These are phyloP conservation scores for Corythornis cristatus DNA, from an alignment of 2,113 vertebrate genomes.

Conservation along the genomic window DNA sequence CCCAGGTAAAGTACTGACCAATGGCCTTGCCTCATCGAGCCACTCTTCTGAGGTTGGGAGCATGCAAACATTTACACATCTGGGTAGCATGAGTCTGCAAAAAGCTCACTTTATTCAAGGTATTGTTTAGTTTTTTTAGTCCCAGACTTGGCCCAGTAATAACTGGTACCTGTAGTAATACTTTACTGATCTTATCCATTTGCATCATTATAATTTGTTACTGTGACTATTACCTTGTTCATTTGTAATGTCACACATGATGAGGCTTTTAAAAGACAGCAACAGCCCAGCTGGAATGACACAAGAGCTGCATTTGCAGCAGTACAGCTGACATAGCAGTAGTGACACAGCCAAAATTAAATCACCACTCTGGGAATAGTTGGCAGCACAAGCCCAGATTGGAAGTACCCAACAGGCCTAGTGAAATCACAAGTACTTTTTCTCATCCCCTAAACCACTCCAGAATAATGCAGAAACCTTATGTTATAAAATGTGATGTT, in stretches of 20 bases:
- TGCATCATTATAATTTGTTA: not conserved
- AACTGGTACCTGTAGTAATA: not conserved
- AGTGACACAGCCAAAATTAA: constrained; percentile 42
- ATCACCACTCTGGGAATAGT: not conserved
- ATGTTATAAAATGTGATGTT: not conserved
- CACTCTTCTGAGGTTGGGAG: fast-evolving
- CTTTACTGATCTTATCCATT: not conserved
- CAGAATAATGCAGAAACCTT: not conserved
- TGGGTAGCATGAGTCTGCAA: not conserved
- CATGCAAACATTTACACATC: not conserved
- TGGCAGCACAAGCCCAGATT: not conserved
- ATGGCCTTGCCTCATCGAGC: not conserved
- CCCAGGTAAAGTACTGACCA: not conserved
- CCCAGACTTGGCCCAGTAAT: not conserved
- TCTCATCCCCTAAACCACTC: not conserved
- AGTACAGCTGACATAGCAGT: constrained; percentile 23
- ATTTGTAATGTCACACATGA: not conserved
- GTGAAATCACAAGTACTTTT: not conserved
- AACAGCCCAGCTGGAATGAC: not conserved
- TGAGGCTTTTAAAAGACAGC: constrained; percentile 53
- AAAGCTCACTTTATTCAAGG: not conserved
- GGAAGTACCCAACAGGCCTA: not conserved
- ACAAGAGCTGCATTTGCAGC: not conserved
- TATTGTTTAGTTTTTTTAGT: not conserved
- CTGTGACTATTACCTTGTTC: not conserved